phyloP scores from a whole-genome alignment of 2,888 invertebrate species.

The Lasioglossum lativentre region DNA sequence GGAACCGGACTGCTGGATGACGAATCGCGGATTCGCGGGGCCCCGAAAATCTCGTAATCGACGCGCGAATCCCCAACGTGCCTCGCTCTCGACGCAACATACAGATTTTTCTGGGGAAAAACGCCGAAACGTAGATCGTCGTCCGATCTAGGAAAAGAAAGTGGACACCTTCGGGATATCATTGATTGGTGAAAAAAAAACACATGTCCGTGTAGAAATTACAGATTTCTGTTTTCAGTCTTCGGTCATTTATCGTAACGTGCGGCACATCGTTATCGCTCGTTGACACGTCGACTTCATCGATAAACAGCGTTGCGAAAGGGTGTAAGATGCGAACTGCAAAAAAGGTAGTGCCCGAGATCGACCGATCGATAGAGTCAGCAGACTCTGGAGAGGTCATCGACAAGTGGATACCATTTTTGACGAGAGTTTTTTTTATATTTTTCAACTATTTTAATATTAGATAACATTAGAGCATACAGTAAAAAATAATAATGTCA shows the following conservation, averaged over 20 bases:
- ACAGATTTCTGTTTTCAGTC: background rate
- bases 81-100: background rate
- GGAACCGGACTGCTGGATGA: constrained; percentile 22
- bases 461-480: too few species aligned
- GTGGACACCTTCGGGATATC: background rate
- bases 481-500: too few species aligned
- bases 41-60: background rate
- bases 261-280: background rate
- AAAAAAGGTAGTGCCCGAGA: background rate
- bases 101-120: too few species aligned
- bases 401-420: background rate
- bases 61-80: background rate
- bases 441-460: too few species aligned
- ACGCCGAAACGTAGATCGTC: too few species aligned
- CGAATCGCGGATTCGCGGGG: constrained; percentile 9
- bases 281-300: background rate
- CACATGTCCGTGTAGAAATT: background rate
- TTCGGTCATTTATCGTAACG: background rate
- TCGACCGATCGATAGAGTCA: background rate
- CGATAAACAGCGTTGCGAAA: background rate
- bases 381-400: background rate
- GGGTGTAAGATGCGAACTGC: background rate
- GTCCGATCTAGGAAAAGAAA: too few species aligned
- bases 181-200: background rate
- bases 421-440: too few species aligned